Percentiles rank a stretch among this genome's conserved stretches.
These are phyloP conservation scores for Sesamia inferens DNA, from an alignment of 2,888 invertebrate genomes.

Conservation along the genomic window DNA sequence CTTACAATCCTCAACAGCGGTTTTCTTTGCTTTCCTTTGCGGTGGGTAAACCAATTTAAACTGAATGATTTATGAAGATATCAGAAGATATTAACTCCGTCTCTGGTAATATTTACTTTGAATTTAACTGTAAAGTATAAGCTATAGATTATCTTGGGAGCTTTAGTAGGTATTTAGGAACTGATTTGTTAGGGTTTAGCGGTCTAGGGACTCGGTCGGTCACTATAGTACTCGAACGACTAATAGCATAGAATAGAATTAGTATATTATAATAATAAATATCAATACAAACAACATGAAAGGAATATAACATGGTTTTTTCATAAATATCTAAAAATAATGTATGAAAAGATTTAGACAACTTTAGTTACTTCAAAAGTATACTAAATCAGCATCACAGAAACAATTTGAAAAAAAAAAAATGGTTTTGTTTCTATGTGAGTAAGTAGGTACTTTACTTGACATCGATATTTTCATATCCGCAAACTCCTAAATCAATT, in stretches of 20 bases:
- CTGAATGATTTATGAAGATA: slow-evolving; percentile 37
- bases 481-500: slow-evolving; percentile 44
- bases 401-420: neutral
- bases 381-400: neutral
- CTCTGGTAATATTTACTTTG: slow-evolving; percentile 25
- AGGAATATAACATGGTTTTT: neutral
- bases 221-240: slow-evolving; percentile 7
- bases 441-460: neutral
- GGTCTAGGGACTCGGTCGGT: neutral
- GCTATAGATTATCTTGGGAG: slow-evolving; percentile 29
- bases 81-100: slow-evolving; percentile 25
- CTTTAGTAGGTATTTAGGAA: slow-evolving; percentile 19
- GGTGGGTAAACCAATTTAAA: slow-evolving; percentile 33
- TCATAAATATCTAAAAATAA: neutral
- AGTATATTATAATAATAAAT: too few relatives aligned
- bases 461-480: slow-evolving; percentile 37
- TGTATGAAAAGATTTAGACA: neutral
- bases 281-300: neutral
- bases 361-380: neutral
- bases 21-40: slow-evolving; percentile 1
- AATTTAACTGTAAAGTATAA: slow-evolving; percentile 23
- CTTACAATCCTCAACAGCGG: slow-evolving; percentile 19
- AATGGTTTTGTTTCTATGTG: neutral
- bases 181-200: slow-evolving; percentile 7
- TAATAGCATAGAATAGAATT: slow-evolving; percentile 13